Conservation (phyloP, 2,888 invertebrate species). For the Gnatocerus cornutus region DNA sequence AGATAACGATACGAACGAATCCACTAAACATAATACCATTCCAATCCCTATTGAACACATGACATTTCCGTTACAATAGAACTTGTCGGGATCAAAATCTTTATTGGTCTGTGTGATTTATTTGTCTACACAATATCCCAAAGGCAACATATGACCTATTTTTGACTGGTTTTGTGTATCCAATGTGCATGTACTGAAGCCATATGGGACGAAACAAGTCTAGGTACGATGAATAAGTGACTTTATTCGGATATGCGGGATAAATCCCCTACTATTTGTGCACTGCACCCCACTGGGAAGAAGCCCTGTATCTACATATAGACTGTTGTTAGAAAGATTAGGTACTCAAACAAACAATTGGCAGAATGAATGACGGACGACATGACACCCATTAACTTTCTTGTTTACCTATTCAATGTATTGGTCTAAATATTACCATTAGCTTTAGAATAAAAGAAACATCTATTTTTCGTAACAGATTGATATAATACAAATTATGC, state of each 20-base stretch:
- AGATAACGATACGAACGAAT: conserved; percentile 40
- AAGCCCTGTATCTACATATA: conserved; percentile 30
- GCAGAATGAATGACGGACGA: conserved; percentile 9
- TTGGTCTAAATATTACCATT: not conserved
- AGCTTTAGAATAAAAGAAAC: too few relatives aligned
- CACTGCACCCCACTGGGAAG: conserved; percentile 22
- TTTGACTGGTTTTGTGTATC: conserved; percentile 47
- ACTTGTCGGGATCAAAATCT: conserved; percentile 56
- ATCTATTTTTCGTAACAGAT: too few relatives aligned
- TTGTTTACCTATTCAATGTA: conserved; percentile 24
- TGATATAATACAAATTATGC: not conserved
- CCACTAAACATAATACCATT: conserved; percentile 45
- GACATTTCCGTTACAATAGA: conserved; percentile 50
- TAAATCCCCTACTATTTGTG: conserved; percentile 12
- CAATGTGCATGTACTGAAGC: conserved; percentile 17
- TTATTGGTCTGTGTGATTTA: conserved; percentile 56
- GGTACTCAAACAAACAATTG: conserved; percentile 30
- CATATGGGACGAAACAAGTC: conserved; percentile 31
- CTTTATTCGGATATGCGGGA: not conserved
- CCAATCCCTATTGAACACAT: conserved; percentile 47
- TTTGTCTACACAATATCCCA: conserved; percentile 52
- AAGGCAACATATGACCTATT: conserved; percentile 56
- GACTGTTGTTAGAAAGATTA: conserved; percentile 31
- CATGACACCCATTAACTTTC: conserved; percentile 22
- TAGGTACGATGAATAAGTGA: conserved; percentile 20